Evolutionary conservation across 1,140 invertebrate species (phyloP).

Genomic region (Conus betulinus): DNA sequence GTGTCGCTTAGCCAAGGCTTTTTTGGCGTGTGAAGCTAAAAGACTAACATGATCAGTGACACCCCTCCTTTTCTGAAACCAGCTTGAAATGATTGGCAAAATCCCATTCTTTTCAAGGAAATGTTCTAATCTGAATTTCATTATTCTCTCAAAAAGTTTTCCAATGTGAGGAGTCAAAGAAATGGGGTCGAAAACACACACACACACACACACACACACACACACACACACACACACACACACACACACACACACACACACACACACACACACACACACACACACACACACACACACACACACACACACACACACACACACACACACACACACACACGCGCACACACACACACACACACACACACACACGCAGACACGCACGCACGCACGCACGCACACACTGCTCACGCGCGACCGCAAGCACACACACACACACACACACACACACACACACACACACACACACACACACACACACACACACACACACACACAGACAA

Average conservation of each 20-base stretch:
- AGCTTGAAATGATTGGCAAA: no score
- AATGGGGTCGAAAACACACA: no score
- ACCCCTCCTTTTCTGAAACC: no score
- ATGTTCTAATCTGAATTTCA: no score
- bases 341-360: background rate
- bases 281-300: background rate
- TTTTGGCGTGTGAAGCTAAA: no score
- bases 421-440: background rate
- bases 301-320: background rate
- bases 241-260: background rate
- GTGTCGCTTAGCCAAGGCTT: no score
- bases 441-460: no score
- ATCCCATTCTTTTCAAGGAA: no score
- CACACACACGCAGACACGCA: background rate
- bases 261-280: background rate
- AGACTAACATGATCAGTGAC: no score
- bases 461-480: slow-evolving; percentile 10
- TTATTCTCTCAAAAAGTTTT: no score
- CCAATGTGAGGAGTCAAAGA: no score
- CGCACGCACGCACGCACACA: background rate
- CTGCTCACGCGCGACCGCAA: background rate
- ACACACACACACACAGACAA: background rate
- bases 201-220: no score
- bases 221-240: background rate
- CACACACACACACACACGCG: background rate